phyloP scores from a whole-genome alignment of 2,113 vertebrate genomes.

The Nesoenas mayeri region DNA sequence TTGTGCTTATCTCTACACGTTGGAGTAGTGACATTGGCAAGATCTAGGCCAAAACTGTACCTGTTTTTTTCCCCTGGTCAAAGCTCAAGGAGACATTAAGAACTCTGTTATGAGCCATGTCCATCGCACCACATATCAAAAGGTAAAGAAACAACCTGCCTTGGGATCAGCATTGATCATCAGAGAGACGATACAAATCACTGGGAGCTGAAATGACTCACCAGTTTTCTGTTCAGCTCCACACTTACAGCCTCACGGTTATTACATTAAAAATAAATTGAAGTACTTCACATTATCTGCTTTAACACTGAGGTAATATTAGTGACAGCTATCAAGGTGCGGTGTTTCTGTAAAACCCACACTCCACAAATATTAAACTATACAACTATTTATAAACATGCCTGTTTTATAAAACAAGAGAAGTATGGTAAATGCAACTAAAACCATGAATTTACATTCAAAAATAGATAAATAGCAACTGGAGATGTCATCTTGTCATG shows the following conservation, averaged over 20 bases:
- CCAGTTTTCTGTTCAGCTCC: not conserved
- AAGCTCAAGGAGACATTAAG: not conserved
- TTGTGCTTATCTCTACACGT: not conserved
- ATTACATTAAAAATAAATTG: not conserved
- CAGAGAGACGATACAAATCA: not conserved
- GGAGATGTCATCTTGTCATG: not conserved
- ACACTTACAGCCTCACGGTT: not conserved
- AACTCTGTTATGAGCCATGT: not conserved
- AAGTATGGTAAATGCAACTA: not conserved
- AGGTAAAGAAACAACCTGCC: not conserved
- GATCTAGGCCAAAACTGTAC: not conserved
- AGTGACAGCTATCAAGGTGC: not conserved
- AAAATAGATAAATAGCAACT: slow-evolving; percentile 4
- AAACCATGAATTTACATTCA: not conserved
- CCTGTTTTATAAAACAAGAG: not conserved
- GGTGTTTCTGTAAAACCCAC: not conserved
- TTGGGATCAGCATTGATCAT: not conserved
- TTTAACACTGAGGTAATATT: not conserved
- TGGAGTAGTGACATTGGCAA: not conserved
- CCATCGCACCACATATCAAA: not conserved
- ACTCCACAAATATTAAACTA: not conserved
- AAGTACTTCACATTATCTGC: not conserved
- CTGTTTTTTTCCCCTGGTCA: not conserved
- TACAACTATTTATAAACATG: slow-evolving; percentile 29
- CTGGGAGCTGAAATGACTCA: slow-evolving; percentile 18